Conservation (phyloP, 1,140 invertebrate genomes). For the Tyrophagus putrescentiae region DNA sequence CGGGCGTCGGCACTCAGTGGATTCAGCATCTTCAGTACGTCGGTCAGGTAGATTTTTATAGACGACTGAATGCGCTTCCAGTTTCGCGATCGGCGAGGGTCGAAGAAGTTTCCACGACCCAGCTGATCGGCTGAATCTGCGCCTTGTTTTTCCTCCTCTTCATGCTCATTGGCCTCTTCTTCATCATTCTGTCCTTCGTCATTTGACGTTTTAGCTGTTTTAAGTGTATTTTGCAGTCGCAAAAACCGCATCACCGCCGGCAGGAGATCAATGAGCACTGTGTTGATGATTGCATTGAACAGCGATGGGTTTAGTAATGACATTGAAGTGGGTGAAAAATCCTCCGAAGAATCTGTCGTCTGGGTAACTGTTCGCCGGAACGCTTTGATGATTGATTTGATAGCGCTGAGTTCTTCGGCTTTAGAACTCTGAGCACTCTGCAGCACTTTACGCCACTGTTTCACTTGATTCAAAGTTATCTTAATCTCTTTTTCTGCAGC, state of each 20-base stretch:
- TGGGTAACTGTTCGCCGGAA: constrained; percentile 27
- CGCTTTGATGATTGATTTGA: constrained; percentile 28
- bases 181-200: no score
- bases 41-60: constrained; percentile 57
- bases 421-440: constrained; percentile 26
- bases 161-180: constrained; percentile 25
- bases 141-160: background rate
- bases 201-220: constrained; percentile 23
- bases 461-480: constrained; percentile 30
- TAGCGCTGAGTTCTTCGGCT: constrained; percentile 29
- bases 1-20: constrained; percentile 56
- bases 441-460: constrained; percentile 38
- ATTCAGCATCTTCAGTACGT: constrained; percentile 56
- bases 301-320: constrained; percentile 29
- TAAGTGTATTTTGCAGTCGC: constrained; percentile 39
- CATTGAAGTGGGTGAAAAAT: constrained; percentile 24
- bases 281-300: constrained; percentile 73
- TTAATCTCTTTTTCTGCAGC: constrained; percentile 30
- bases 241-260: constrained; percentile 55
- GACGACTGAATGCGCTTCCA: constrained; percentile 57
- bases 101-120: constrained; percentile 35
- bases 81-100: constrained; percentile 51
- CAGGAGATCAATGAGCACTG: constrained; percentile 66
- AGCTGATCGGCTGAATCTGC: background rate
- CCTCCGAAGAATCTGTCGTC: constrained; percentile 25